Evolutionary conservation across 1,140 invertebrate species (phyloP).

Genomic region (Colletes latitarsis): DNA sequence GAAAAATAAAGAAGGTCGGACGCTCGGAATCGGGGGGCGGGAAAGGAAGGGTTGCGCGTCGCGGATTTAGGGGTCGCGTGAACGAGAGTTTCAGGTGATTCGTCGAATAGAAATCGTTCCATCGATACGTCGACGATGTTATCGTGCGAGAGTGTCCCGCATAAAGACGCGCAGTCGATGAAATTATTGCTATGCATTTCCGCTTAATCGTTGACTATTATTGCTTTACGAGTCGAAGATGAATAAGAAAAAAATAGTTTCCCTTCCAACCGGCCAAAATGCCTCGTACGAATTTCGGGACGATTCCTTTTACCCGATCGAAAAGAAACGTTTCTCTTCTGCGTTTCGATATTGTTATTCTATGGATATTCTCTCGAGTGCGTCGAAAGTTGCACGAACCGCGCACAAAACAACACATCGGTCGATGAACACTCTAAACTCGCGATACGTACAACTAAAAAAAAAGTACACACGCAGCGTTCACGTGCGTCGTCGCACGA

Average conservation of each 20-base stretch:
- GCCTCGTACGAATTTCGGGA: not conserved
- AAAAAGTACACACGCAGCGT: conserved; percentile 38
- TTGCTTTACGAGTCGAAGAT: conserved; percentile 36
- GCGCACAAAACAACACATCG: conserved; percentile 31
- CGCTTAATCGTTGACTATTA: conserved; percentile 45
- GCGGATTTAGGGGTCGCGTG: no score
- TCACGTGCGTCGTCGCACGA: conserved; percentile 15
- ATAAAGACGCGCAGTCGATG: not conserved
- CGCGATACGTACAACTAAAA: conserved; percentile 47
- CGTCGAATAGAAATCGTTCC: not conserved
- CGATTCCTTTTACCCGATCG: not conserved
- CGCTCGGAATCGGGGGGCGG: not conserved
- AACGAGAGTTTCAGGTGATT: not conserved
- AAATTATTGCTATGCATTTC: conserved; percentile 50
- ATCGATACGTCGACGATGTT: not conserved
- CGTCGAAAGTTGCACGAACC: conserved; percentile 15
- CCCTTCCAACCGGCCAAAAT: not conserved
- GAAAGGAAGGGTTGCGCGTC: not conserved
- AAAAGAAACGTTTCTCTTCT: not conserved
- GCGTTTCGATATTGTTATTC: not conserved
- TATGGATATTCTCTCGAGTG: conserved; percentile 18
- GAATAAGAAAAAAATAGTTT: not conserved
- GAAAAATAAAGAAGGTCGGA: not conserved
- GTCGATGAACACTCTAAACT: conserved; percentile 59
- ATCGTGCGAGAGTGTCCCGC: not conserved